Evolutionary conservation across 2,113 vertebrate genomes (phyloP).

Genomic region (Microtus montanus): DNA sequence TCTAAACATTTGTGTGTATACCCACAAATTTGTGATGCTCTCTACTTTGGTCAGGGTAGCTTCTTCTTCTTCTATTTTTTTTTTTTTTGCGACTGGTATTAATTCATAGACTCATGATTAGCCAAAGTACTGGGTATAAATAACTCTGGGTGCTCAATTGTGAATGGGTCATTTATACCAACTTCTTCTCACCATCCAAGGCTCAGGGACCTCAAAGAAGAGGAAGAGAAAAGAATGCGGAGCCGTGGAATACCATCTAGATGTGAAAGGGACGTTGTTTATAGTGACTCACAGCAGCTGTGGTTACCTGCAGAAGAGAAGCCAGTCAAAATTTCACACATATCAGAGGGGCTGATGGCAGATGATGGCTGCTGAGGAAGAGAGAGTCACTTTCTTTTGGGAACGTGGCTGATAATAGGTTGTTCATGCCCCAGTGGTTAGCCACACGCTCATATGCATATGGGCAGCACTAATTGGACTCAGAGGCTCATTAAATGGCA

Average conservation of each 20-base stretch:
- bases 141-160: not conserved
- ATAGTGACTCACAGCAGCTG: not conserved
- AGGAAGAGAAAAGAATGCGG: not conserved
- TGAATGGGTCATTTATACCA: not conserved
- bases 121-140: not conserved
- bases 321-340: not conserved
- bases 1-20: not conserved
- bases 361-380: not conserved
- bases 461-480: not conserved
- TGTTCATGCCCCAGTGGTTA: not conserved
- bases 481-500: not conserved
- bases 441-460: not conserved
- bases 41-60: not conserved
- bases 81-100: not conserved
- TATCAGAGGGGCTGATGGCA: not conserved
- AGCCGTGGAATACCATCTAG: not conserved
- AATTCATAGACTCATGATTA: not conserved
- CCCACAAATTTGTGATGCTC: not conserved
- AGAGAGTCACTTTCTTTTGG: not conserved
- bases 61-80: no score
- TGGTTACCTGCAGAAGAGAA: not conserved
- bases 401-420: not conserved
- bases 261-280: not conserved
- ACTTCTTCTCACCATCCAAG: not conserved
- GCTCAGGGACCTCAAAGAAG: not conserved